Percentiles rank a stretch among this genome's conserved stretches.
Conservation (phyloP, 2,888 invertebrate genomes). For the Stramonita haemastoma region DNA sequence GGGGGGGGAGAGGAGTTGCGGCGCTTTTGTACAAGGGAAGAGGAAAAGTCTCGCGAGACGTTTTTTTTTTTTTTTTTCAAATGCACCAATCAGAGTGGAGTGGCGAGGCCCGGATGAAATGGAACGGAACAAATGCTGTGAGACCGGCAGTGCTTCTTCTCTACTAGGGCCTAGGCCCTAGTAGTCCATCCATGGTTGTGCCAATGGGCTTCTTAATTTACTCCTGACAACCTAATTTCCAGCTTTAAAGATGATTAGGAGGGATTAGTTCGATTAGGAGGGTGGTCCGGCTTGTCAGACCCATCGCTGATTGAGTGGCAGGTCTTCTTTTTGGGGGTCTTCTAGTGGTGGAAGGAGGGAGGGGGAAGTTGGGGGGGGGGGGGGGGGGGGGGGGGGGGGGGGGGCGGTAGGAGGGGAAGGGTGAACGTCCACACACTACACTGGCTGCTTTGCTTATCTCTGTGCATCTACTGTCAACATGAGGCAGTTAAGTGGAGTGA, state of each 20-base stretch:
- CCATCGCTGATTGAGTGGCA: not conserved
- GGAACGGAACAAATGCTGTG: slow-evolving; percentile 37
- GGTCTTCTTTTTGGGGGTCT: not conserved
- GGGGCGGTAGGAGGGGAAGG: not conserved
- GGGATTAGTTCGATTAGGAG: slow-evolving; percentile 46
- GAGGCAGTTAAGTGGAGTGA: not conserved
- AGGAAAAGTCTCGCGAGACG: not conserved
- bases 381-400: not conserved
- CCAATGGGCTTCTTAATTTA: slow-evolving; percentile 45
- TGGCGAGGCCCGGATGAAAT: slow-evolving; percentile 32
- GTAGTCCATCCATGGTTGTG: slow-evolving; percentile 19
- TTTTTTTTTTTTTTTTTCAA: not conserved
- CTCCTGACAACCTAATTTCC: slow-evolving; percentile 47
- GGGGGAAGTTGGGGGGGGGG: not conserved
- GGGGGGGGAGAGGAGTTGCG: not conserved
- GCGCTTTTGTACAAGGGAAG: not conserved
- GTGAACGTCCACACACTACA: not conserved
- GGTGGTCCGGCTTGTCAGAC: slow-evolving; percentile 23
- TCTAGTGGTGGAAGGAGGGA: too few species aligned
- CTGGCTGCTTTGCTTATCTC: not conserved
- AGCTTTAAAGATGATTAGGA: slow-evolving; percentile 46
- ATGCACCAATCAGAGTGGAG: slow-evolving; percentile 36
- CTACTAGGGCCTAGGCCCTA: too few species aligned
- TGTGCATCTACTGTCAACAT: not conserved
- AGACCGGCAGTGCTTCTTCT: slow-evolving; percentile 1